Base-by-base conservation (phyloP, 2,797 vertebrate genomes). In the Chiroxiphia lanceolata region DNA sequence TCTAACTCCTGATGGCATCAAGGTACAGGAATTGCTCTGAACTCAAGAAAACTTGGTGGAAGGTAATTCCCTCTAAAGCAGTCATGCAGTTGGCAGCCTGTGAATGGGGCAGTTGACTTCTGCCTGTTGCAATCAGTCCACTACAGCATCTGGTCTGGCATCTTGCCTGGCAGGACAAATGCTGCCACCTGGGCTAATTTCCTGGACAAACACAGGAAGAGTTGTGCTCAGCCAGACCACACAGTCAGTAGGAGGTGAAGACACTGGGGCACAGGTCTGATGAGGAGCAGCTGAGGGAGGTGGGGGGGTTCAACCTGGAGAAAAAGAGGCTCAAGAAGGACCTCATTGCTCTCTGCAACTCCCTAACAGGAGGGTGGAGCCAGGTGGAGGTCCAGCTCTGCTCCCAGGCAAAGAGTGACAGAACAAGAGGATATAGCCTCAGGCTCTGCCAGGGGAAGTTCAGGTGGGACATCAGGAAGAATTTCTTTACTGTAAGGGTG, bases 331-430 rank as follows among this genome's bases (percentile, higher is more conserved):
- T 50, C 4, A 38, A 4, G 9, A 7, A 14, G 20, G 26, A 21
- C 6, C 11, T 31, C 19, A 0, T 26, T 3, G 0, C 29, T 44
- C 23, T 44, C 26, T n/a, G 21, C 7, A 67, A 0, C 7, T 31
- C 4, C 44, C 29, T 72, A 60, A 6, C 5, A 53, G 33, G 29
- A 54, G 15, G 2, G 2, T 5, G 4, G 7, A 61, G 18, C 0
- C 0, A 0, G 16, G 10, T 4, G 4, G 3, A 1, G 0, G 2
- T 18, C 0, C 0, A 15, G 27, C 7, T 78, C 3, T 60, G 14
- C 11, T 27, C 2, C 11, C 25, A 50, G 4, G 4, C 7, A 12
- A 45, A 33, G 22, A 27, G 14, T 3, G 1, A 38, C 10, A 65
- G 10, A 13, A 45, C 0, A 1, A 65, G 17, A 63, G 5, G 2